A percentile compares a stretch with the other conserved stretches of the same genome.
These are phyloP conservation scores for Haemorhous mexicanus DNA, from an alignment of 2,113 vertebrate genomes.

Conservation along the genomic window DNA sequence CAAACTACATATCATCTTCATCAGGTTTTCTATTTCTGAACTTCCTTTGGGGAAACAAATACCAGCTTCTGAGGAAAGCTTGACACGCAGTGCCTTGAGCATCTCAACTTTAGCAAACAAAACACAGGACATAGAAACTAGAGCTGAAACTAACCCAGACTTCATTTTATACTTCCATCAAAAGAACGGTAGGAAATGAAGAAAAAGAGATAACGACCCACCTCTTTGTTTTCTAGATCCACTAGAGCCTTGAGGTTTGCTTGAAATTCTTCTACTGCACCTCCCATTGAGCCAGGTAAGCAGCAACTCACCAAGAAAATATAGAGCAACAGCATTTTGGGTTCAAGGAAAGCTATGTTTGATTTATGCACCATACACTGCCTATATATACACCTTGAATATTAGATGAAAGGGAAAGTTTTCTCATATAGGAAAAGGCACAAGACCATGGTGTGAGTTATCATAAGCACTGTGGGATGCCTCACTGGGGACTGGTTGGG, in stretches of 20 bases:
- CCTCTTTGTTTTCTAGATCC: background rate
- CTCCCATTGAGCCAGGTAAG: background rate
- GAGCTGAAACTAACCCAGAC: background rate
- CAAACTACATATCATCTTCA: constrained; percentile 13
- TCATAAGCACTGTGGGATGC: constrained; percentile 34
- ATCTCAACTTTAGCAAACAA: background rate
- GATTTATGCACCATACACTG: background rate
- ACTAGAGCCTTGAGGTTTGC: background rate
- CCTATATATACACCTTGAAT: constrained; percentile 59
- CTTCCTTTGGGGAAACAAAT: constrained; percentile 59
- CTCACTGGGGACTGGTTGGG: constrained; percentile 29
- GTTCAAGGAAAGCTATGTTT: background rate
- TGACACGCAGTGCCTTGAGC: background rate
- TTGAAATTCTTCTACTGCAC: background rate
- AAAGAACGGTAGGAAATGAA: background rate
- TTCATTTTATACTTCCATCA: background rate
- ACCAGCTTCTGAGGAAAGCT: constrained; percentile 18
- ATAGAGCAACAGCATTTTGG: constrained; percentile 9
- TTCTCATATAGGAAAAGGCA: constrained; percentile 51
- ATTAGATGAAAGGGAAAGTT: constrained; percentile 51
- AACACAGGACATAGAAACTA: background rate
- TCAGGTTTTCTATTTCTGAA: constrained; percentile 63
- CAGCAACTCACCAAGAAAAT: background rate
- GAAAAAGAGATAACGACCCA: background rate
- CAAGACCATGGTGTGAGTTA: background rate